Base-by-base conservation (phyloP, 2,888 invertebrate genomes). In the Aphodius sticticus region DNA sequence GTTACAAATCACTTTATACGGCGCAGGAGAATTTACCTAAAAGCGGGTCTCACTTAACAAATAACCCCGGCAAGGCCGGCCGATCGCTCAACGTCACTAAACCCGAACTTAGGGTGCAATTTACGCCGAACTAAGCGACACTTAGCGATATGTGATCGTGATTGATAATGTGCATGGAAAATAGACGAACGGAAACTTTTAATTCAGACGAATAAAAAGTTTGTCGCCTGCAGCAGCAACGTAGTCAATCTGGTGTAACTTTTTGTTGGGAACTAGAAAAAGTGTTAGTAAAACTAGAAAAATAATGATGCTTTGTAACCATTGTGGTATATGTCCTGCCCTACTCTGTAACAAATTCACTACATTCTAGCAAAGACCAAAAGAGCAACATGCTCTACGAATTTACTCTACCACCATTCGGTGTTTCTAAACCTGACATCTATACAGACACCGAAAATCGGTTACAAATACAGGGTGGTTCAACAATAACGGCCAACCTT, bases 11-110 rank as follows among this genome's bases (percentile, higher is more conserved):
- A 74, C 74, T 36, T 36, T 74, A n/a, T 16, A 36, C 74, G 12
- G 35, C 74, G 36, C 74, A 12, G 12, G 74, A 37, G 36, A 74
- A 74, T 74, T 74, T 74, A 74, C 74, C 74, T 74, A 74, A 74
- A 74, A 74, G 26, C 74, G 37, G 74, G 36, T 74, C 36, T 74
- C 36, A 35, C 74, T 74, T 74, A 74, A 74, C 74, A 74, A 74
- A 74, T 74, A 74, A 74, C 74, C 74, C n/a, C n/a, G 76, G 76
- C 53, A 53, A 53, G 53, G 12, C 53, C 53, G 12, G 53, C 53
- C 76, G 35, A 76, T 76, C 76, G 53, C 38, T 76, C 76, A 76
- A 76, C 53, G 76, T 76, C 76, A 76, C 53, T 36, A 35, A 7
- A 37, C 26, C 14, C 53, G 53, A 38, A 76, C 69, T 76, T 76